Evolutionary conservation across 2,797 vertebrate genomes (phyloP).

Genomic region (Rhinella marina): DNA sequence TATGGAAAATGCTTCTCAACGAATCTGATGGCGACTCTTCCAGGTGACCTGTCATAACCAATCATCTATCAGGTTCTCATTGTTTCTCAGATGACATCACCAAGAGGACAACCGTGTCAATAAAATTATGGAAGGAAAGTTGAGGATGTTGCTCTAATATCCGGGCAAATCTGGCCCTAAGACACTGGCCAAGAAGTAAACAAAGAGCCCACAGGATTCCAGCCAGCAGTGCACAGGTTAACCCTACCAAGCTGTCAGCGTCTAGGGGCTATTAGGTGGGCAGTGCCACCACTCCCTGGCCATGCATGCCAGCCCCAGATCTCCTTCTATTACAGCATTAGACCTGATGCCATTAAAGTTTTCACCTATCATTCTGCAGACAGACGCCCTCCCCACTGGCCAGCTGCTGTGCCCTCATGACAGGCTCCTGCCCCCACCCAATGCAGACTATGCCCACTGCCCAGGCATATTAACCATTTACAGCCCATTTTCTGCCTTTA

Average conservation of each 20-base stretch:
- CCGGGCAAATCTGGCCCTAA: too few species aligned
- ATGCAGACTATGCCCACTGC: not conserved
- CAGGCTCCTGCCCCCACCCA: not conserved
- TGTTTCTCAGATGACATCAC: too few species aligned
- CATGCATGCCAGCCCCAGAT: not conserved
- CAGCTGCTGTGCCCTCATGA: not conserved
- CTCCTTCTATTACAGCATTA: not conserved
- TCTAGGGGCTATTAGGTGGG: constrained; percentile 3
- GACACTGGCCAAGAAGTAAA: not conserved
- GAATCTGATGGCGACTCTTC: too few species aligned
- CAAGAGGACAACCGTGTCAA: too few species aligned
- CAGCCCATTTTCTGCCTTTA: constrained; percentile 64
- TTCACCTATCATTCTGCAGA: constrained; percentile 17
- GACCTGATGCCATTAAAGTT: constrained; percentile 30
- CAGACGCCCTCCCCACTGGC: not conserved
- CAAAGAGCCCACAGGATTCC: not conserved
- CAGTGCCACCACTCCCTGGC: not conserved
- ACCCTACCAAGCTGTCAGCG: not conserved
- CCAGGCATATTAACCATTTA: not conserved
- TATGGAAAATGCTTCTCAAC: too few species aligned
- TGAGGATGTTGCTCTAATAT: too few species aligned
- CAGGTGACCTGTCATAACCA: too few species aligned
- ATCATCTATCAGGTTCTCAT: too few species aligned
- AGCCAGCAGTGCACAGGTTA: constrained; percentile 10
- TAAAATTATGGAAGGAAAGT: too few species aligned